phyloP scores from a whole-genome alignment of 2,797 vertebrate genomes.

The Girardinus metallicus region DNA sequence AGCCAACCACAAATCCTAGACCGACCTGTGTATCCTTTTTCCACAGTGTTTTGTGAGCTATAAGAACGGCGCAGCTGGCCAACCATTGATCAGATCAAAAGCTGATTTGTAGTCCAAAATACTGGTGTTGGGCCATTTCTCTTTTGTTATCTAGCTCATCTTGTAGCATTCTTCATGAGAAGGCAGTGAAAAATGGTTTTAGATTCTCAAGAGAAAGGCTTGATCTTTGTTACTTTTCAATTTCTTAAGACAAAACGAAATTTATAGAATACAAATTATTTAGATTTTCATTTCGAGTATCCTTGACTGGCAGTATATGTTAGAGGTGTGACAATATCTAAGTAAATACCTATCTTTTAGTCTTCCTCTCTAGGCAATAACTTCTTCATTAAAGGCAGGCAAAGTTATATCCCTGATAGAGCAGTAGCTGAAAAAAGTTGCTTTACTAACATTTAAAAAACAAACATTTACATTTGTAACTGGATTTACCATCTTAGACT shows the following conservation, averaged over 20 bases:
- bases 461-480: background rate
- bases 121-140: slow-evolving; percentile 51
- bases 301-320: background rate
- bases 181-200: slow-evolving; percentile 20
- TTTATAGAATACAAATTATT: slow-evolving; percentile 4
- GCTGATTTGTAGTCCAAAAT: slow-evolving; percentile 57
- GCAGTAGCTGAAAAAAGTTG: background rate
- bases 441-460: background rate
- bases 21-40: slow-evolving; percentile 37
- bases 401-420: background rate
- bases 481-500: background rate
- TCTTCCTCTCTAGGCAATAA: background rate
- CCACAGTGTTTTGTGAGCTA: slow-evolving; percentile 19
- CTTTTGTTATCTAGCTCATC: slow-evolving; percentile 47
- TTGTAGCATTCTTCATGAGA: slow-evolving; percentile 14
- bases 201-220: slow-evolving; percentile 11
- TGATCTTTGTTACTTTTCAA: background rate
- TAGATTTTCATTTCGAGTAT: background rate
- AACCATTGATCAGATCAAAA: slow-evolving; percentile 41
- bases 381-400: background rate
- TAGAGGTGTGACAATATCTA: background rate
- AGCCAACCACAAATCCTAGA: slow-evolving; percentile 57
- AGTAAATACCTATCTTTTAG: background rate
- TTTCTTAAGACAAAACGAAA: slow-evolving; percentile 15
- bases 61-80: slow-evolving; percentile 48